Base-by-base conservation (phyloP, 2,797 vertebrate species). In the Chloroceryle amazona region DNA sequence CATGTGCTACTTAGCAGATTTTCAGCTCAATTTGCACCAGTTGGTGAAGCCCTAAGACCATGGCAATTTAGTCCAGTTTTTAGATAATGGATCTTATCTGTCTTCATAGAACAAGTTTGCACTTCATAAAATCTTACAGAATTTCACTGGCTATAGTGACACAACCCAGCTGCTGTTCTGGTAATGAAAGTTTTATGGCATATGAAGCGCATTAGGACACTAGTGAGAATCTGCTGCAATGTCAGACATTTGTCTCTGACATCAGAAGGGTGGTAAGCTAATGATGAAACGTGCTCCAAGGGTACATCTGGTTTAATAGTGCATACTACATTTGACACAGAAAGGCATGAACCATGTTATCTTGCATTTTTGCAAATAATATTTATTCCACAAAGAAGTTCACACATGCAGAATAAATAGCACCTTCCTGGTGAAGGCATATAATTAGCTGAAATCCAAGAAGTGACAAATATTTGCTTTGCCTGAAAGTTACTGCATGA, bases 371-470 rank as follows among this genome's bases (percentile, higher is more conserved):
- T 97, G 87, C 63, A 97, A 98, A 96, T 96, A 97, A 89, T 97
- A 96, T 96, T 97, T 97, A 98, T 97, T 95, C 84, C 39, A 88
- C 84, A 80, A 95, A 95, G 95, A 92, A 97, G 93, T 89, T 97
- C 91, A 97, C 9, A 65, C 96, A 96, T 83, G 96, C 92, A 95
- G 96, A 98, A 97, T 97, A 97, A 97, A 97, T 95, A 97, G 80
- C 28, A 94, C 83, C 92, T 97, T 96, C 68, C 90, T 15, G 31
- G 42, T 95, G 91, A 97, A 98, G 95, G 94, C 94, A 47, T 97
- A 93, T 93, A 97, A 97, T 97, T 97, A 98, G 92, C 75, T 97
- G 96, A 96, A 97, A 97, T 87, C n/a, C 82, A 97, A 97, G 90
- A 92, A 96, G 81, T 96, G 96, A 93, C 94, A 97, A 97, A 95